Base-by-base conservation (phyloP, 2,113 vertebrate genomes). In the Sinosuthora webbiana region DNA sequence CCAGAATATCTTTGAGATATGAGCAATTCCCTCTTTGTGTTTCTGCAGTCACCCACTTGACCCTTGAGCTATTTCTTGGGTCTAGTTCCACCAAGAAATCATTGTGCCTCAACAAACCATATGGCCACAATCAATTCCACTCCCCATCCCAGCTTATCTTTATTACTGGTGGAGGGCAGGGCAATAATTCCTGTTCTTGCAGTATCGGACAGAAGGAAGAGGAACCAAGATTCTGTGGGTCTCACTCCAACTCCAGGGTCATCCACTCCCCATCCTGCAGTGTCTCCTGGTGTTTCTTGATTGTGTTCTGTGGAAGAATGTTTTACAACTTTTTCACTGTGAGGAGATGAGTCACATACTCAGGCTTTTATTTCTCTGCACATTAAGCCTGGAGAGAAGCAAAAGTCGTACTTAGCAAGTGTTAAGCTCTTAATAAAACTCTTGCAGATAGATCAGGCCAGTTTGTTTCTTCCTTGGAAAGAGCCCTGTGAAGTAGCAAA, bases 41-140 rank as follows among this genome's bases (percentile, higher is more conserved):
- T 96, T 55, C 69, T 93, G 39, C 79, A 55, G 84, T 93, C 94
- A 95, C 87, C 93, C 87, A 47, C 85, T 87, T 95, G 95, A 95
- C 94, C 94, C 91, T 92, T 92, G 71, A 95, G 79, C 67, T 95
- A 93, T 96, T 96, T 95, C 90, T 93, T 42, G 53, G 91, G 42
- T 91, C 87, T 83, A 59, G 87, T 88, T 97, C 82, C 75, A 91
- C 94, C 84, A 93, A 95, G 94, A 95, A 95, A 83, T 93, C 95
- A 88, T 85, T 95, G 93, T 90, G 64, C 75, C 82, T 95, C 90
- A 93, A 67, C 91, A 80, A 94, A 78, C 93, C 94, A 97, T 95
- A 93, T 97, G 95, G 93, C 93, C 85, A 93, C 87, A 94, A 95
- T 95, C 94, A 97, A 37, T 95, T 89, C 87, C 67, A 96, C 94